These are phyloP conservation scores for Dilophus febrilis DNA, from an alignment of 2,888 invertebrate genomes.

Conservation along the genomic window DNA sequence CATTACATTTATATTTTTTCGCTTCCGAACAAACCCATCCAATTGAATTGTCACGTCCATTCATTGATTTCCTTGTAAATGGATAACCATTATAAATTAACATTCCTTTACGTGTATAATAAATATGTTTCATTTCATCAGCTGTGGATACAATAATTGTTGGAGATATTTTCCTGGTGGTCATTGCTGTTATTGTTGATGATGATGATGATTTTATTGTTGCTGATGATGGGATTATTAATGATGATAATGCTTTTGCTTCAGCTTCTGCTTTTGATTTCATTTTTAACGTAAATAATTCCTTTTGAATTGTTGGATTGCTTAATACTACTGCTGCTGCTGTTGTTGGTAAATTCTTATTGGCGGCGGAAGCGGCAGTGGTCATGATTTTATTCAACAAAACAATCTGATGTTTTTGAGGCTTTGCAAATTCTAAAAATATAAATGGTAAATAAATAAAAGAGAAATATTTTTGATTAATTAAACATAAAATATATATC, in stretches of 20 bases:
- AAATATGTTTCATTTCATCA: neutral
- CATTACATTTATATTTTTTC: constrained; percentile 19
- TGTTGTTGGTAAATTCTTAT: too few relatives aligned
- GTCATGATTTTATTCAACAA: too few relatives aligned
- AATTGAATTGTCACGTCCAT: constrained; percentile 17
- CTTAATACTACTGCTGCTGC: too few relatives aligned
- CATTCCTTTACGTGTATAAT: constrained; percentile 24
- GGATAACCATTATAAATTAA: constrained; percentile 21
- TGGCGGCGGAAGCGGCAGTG: too few relatives aligned
- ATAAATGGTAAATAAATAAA: too few relatives aligned
- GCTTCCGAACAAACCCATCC: constrained; percentile 24
- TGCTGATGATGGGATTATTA: neutral
- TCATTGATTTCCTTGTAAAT: constrained; percentile 18
- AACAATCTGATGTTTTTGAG: too few relatives aligned
- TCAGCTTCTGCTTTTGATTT: constrained; percentile 1
- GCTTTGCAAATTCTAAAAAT: too few relatives aligned
- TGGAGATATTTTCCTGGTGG: neutral
- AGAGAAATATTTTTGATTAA: too few relatives aligned
- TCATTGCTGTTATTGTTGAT: neutral
- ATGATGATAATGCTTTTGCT: constrained; percentile 5
- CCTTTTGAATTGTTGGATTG: too few relatives aligned
- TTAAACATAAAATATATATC: too few relatives aligned
- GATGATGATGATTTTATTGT: neutral
- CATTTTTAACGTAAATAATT: too few relatives aligned
- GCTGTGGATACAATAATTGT: too few relatives aligned